Conservation (phyloP, 2,113 vertebrate genomes). For the Pyxicephalus adspersus region DNA sequence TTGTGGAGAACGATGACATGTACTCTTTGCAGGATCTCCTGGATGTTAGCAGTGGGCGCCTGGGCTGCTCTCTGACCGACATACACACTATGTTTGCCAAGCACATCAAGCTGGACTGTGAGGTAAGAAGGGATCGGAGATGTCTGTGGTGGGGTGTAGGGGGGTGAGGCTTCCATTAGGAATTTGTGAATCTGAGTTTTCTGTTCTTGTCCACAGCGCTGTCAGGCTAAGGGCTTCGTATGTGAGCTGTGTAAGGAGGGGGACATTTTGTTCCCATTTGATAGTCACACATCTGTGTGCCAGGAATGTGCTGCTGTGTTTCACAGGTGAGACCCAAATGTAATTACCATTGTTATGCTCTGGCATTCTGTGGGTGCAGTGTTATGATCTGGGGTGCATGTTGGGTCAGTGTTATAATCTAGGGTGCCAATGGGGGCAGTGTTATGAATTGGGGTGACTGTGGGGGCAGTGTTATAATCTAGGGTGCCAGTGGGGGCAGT, state of each 20-base stretch:
- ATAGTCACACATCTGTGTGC: slow-evolving; percentile 96
- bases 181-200: not conserved
- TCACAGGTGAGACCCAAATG: slow-evolving; percentile 83
- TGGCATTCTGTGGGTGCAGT: not conserved
- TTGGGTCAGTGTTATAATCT: too few relatives aligned
- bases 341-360: not conserved
- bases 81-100: slow-evolving; percentile 96
- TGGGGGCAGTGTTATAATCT: too few relatives aligned
- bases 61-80: slow-evolving; percentile 92
- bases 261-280: slow-evolving; percentile 94
- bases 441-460: too few relatives aligned
- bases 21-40: slow-evolving; percentile 96
- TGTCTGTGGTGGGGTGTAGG: too few relatives aligned
- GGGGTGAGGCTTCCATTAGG: not conserved
- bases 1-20: slow-evolving; percentile 98
- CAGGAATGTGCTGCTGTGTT: slow-evolving; percentile 92
- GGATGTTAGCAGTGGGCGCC: slow-evolving; percentile 85
- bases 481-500: too few relatives aligned
- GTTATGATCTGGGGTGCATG: too few relatives aligned
- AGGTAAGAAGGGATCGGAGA: slow-evolving; percentile 75
- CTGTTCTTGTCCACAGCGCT: slow-evolving; percentile 73
- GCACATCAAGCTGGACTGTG: slow-evolving; percentile 98
- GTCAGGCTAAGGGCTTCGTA: slow-evolving; percentile 96
- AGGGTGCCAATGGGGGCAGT: too few relatives aligned
- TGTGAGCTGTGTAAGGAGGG: slow-evolving; percentile 98